A percentile compares a stretch with the other conserved stretches of the same genome.
These are phyloP conservation scores for Nannospalax galili DNA, from an alignment of 2,113 vertebrate species.

Conservation along the genomic window DNA sequence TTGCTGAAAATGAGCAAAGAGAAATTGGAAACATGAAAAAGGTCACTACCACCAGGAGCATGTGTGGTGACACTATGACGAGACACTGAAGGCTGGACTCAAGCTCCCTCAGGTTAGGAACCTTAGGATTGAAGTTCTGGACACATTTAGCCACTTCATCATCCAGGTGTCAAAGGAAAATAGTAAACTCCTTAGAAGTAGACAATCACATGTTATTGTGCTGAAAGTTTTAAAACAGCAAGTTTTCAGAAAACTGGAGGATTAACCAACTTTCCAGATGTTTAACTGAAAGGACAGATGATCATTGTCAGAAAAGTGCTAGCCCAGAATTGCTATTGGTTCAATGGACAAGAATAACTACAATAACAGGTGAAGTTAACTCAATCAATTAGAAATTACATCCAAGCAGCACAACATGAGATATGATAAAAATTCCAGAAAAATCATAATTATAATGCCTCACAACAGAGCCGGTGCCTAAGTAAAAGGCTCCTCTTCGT, in stretches of 20 bases:
- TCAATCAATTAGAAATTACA: background rate
- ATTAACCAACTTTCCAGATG: background rate
- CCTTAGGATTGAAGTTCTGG: background rate
- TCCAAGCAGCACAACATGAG: background rate
- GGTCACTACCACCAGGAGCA: rapidly evolving
- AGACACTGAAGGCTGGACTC: rapidly evolving
- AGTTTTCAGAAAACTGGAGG: rapidly evolving
- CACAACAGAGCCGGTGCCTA: rapidly evolving
- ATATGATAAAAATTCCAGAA: too few relatives aligned
- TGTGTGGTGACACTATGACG: too few relatives aligned
- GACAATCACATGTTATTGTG: rapidly evolving
- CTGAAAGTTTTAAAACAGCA: background rate
- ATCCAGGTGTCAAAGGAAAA: background rate
- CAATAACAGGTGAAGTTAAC: background rate
- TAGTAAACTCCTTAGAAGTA: background rate
- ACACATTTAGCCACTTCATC: background rate
- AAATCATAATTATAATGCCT: too few relatives aligned
- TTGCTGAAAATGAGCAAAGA: background rate
- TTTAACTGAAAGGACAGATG: background rate
- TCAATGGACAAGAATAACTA: background rate
- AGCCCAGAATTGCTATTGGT: rapidly evolving
- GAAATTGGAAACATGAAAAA: background rate
- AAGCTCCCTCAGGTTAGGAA: rapidly evolving
- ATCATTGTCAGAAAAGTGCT: rapidly evolving
- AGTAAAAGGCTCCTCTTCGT: background rate